Percentiles rank a stretch among this genome's conserved stretches.
Evolutionary conservation across 1,140 invertebrate genomes (phyloP).

Genomic region (Steinernema khuongi): DNA sequence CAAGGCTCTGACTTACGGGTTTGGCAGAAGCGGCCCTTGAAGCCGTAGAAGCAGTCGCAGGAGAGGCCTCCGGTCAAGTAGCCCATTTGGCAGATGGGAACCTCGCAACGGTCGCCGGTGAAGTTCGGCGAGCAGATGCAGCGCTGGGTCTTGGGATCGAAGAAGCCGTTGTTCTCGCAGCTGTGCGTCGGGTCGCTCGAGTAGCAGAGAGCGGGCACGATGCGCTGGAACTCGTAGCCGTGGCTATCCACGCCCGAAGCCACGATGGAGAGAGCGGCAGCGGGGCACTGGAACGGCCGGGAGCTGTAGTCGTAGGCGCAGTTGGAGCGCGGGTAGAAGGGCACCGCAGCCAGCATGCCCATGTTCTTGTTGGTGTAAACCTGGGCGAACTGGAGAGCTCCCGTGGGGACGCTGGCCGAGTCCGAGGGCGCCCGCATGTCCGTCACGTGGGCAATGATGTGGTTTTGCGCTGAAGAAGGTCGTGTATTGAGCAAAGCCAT

Average conservation of each 20-base stretch:
- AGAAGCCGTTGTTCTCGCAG: slow-evolving; percentile 30
- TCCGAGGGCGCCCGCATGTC: not conserved
- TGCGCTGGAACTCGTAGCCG: slow-evolving; percentile 29
- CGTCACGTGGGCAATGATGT: slow-evolving; percentile 22
- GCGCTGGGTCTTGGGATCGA: slow-evolving; percentile 7
- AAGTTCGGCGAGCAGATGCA: slow-evolving; percentile 34
- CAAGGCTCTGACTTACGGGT: slow-evolving; percentile 20
- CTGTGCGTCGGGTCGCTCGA: slow-evolving; percentile 3
- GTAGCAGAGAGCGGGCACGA: slow-evolving; percentile 24
- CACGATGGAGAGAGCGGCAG: slow-evolving; percentile 20
- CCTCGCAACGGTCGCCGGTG: slow-evolving; percentile 26
- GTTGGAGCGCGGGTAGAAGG: not conserved
- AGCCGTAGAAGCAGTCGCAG: slow-evolving; percentile 21
- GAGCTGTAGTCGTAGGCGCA: slow-evolving; percentile 33
- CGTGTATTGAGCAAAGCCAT: not conserved
- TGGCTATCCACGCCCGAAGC: slow-evolving; percentile 25
- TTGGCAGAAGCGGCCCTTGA: slow-evolving; percentile 25
- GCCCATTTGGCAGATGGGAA: slow-evolving; percentile 22
- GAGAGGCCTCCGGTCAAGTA: not conserved
- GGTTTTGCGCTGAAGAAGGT: slow-evolving; percentile 24
- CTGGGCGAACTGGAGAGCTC: slow-evolving; percentile 29
- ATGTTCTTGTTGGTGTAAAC: slow-evolving; percentile 29
- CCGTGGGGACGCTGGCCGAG: not conserved
- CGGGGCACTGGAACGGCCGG: slow-evolving; percentile 24
- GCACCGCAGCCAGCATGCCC: slow-evolving; percentile 17